A percentile compares a stretch with the other conserved stretches of the same genome.
Conservation (phyloP, 2,888 invertebrate species). For the Linnaemya tessellans region DNA sequence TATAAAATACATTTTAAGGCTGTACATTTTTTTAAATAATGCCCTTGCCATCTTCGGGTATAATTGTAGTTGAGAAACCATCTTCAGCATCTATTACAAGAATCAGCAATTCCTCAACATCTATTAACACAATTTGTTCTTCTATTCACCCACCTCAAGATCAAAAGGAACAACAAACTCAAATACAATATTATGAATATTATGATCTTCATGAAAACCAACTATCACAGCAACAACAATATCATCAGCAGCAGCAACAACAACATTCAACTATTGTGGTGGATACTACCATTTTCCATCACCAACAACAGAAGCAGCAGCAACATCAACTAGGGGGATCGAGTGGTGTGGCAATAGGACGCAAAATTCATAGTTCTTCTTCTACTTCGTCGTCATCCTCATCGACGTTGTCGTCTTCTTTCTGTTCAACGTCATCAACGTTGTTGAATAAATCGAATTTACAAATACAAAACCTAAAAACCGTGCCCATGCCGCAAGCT, state of each 20-base stretch:
- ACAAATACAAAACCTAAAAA: constrained; percentile 54
- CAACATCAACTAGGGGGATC: constrained; percentile 55
- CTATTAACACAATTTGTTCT: constrained; percentile 55
- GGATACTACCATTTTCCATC: constrained; percentile 67
- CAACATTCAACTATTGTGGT: constrained; percentile 71
- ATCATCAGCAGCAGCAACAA: constrained; percentile 67
- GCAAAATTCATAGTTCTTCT: constrained; percentile 56
- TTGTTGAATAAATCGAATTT: constrained; percentile 57
- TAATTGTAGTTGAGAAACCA: constrained; percentile 80
- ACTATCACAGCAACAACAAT: constrained; percentile 72
- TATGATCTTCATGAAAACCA: constrained; percentile 75
- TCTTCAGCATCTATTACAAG: constrained; percentile 63
- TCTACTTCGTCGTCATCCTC: constrained; percentile 73
- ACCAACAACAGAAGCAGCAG: constrained; percentile 66
- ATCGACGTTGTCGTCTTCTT: constrained; percentile 73
- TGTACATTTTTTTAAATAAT: constrained; percentile 71
- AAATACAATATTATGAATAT: constrained; percentile 75
- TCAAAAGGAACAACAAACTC: constrained; percentile 72
- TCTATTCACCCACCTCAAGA: constrained; percentile 63
- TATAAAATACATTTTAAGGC: constrained; percentile 15
- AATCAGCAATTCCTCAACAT: constrained; percentile 68
- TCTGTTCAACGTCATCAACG: constrained; percentile 72
- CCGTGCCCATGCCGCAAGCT: constrained; percentile 71
- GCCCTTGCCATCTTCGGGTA: constrained; percentile 80
- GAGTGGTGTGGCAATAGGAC: constrained; percentile 48